phyloP scores from a whole-genome alignment of 2,113 vertebrate species.

The Anarrhichthys ocellatus region DNA sequence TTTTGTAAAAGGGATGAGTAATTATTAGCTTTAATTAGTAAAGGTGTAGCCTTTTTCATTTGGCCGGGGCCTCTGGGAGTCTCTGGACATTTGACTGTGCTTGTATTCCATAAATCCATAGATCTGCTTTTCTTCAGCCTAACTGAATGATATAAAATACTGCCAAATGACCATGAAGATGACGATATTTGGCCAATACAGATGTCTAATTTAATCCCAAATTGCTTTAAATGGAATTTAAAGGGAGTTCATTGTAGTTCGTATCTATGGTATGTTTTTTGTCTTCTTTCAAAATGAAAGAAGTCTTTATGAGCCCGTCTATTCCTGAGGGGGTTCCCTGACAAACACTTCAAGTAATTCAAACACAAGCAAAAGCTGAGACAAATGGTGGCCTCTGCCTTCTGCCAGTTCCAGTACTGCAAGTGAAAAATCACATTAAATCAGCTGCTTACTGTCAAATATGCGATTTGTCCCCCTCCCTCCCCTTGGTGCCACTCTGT shows the following conservation, averaged over 20 bases:
- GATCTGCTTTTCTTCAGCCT: neutral
- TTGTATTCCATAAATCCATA: neutral
- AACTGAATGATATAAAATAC: neutral
- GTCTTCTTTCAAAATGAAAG: neutral
- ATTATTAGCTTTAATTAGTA: neutral
- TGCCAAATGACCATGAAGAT: neutral
- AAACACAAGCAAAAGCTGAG: constrained; percentile 5
- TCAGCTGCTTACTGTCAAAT: neutral
- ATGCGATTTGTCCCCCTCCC: neutral
- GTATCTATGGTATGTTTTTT: too few relatives aligned
- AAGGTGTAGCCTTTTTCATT: neutral
- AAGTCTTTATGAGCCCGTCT: neutral
- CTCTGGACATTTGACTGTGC: constrained; percentile 2
- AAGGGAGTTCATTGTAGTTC: neutral
- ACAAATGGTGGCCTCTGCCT: neutral
- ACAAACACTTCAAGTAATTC: neutral
- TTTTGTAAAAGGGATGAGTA: neutral
- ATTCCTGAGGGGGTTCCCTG: neutral
- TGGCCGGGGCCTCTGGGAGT: neutral
- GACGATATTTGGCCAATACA: neutral
- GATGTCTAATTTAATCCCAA: neutral
- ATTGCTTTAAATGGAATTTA: neutral
- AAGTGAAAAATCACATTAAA: constrained; percentile 10
- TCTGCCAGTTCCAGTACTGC: neutral
- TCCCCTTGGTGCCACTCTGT: constrained; percentile 1